These are phyloP conservation scores for Hecatera dysodea DNA, from an alignment of 2,888 invertebrate species.

Conservation along the genomic window DNA sequence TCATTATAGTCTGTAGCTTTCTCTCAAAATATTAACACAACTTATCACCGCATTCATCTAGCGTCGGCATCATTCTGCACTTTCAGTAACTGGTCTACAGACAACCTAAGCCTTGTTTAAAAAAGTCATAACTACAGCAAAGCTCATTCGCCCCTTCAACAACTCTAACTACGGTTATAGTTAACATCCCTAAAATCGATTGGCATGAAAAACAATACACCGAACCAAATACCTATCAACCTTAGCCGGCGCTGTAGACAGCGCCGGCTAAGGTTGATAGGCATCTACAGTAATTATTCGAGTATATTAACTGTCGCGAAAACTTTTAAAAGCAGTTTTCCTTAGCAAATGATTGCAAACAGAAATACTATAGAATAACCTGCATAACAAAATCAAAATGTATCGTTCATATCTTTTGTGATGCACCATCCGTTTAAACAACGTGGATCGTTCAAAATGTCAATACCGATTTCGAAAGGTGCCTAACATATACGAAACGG, in stretches of 20 bases:
- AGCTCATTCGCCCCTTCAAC: background rate
- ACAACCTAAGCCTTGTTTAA: no score
- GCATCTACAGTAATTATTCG: no score
- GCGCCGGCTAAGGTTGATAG: no score
- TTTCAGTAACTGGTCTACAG: background rate
- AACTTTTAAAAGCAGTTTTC: background rate
- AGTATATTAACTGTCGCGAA: no score
- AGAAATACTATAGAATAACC: slow-evolving; percentile 2
- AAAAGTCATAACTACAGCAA: no score
- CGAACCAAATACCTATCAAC: background rate
- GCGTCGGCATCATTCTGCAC: background rate
- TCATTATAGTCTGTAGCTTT: background rate
- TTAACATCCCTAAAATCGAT: background rate
- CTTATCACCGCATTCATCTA: slow-evolving; percentile 11
- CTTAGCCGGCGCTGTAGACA: no score
- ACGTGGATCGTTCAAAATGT: slow-evolving; percentile 40
- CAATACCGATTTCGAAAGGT: slow-evolving; percentile 53
- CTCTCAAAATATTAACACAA: background rate
- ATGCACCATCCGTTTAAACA: slow-evolving; percentile 26
- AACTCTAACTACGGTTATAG: background rate
- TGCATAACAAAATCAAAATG: slow-evolving; percentile 3
- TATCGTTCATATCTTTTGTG: background rate
- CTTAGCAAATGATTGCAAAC: background rate
- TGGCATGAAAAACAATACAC: background rate
- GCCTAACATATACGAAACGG: slow-evolving; percentile 62